A percentile compares a stretch with the other conserved stretches of the same genome.
Evolutionary conservation across 2,797 vertebrate genomes (phyloP).

Genomic region (Sternarchorhynchus goeldii): DNA sequence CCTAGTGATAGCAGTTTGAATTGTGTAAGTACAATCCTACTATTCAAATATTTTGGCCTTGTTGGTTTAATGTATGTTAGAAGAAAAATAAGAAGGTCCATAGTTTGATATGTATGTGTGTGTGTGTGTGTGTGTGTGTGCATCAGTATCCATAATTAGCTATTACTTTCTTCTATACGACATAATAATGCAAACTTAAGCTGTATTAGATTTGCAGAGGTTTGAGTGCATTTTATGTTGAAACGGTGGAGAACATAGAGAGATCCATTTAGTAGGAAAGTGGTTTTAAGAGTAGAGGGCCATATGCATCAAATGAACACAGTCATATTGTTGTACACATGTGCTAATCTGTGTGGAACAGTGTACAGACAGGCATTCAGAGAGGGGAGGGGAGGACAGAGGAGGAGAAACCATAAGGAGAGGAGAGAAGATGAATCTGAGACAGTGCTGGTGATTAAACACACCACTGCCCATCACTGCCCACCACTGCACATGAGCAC

Average conservation of each 20-base stretch:
- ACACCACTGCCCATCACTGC: constrained; percentile 21
- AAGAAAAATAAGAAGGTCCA: neutral
- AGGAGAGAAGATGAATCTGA: constrained; percentile 35
- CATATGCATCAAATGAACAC: constrained; percentile 44
- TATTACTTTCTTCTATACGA: no score
- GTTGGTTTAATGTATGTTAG: neutral
- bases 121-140: neutral
- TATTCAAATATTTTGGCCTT: constrained; percentile 20
- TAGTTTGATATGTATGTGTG: neutral
- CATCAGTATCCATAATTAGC: neutral
- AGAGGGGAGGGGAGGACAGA: constrained; percentile 19
- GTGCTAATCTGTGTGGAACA: constrained; percentile 46
- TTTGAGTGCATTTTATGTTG: neutral
- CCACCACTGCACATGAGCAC: constrained; percentile 20
- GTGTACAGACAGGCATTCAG: constrained; percentile 43
- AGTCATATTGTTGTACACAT: constrained; percentile 43
- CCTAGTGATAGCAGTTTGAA: constrained; percentile 15
- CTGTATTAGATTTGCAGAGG: neutral
- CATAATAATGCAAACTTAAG: no score
- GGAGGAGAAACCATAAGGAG: neutral
- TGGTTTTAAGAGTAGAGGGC: constrained; percentile 8
- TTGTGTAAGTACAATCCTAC: constrained; percentile 4
- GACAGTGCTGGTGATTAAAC: constrained; percentile 35
- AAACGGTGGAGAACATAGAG: neutral
- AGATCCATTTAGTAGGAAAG: no score